A percentile compares a stretch with the other conserved stretches of the same genome.
Conservation (phyloP, 2,888 invertebrate species). For the Orgyia antiqua region DNA sequence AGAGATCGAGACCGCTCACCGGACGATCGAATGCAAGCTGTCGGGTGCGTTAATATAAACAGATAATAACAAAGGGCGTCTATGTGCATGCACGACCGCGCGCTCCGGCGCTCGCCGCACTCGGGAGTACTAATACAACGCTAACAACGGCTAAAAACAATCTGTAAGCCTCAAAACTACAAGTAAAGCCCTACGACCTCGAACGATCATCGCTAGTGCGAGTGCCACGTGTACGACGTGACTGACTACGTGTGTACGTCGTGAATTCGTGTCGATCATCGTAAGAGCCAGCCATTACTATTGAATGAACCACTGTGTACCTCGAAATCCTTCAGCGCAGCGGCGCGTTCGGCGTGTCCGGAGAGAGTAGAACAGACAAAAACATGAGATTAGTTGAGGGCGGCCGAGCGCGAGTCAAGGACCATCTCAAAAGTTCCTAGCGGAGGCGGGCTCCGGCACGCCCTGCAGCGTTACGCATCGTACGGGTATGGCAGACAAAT, state of each 20-base stretch:
- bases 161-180: conserved; percentile 79
- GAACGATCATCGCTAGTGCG: conserved; percentile 66
- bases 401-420: conserved; percentile 82
- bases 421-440: conserved; percentile 96
- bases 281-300: conserved; percentile 73
- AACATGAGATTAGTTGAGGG: conserved; percentile 81
- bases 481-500: conserved; percentile 50
- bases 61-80: conserved; percentile 74
- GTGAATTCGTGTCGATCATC: conserved; percentile 61
- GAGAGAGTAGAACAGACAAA: conserved; percentile 82
- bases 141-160: conserved; percentile 79
- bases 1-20: conserved; percentile 65
- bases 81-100: conserved; percentile 76
- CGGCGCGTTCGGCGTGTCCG: conserved; percentile 82
- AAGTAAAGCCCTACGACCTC: conserved; percentile 78
- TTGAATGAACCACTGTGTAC: conserved; percentile 81
- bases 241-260: conserved; percentile 57
- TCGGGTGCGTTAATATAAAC: conserved; percentile 75
- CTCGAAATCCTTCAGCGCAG: conserved; percentile 90
- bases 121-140: conserved; percentile 72
- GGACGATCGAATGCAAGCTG: conserved; percentile 74
- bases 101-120: conserved; percentile 74
- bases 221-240: conserved; percentile 58
- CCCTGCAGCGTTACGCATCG: conserved; percentile 26
- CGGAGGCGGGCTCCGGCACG: conserved; percentile 28